Percentiles rank a stretch among this genome's conserved stretches.
These are phyloP conservation scores for Microcebus jonahi DNA, from an alignment of 2,113 vertebrate species.

Conservation along the genomic window DNA sequence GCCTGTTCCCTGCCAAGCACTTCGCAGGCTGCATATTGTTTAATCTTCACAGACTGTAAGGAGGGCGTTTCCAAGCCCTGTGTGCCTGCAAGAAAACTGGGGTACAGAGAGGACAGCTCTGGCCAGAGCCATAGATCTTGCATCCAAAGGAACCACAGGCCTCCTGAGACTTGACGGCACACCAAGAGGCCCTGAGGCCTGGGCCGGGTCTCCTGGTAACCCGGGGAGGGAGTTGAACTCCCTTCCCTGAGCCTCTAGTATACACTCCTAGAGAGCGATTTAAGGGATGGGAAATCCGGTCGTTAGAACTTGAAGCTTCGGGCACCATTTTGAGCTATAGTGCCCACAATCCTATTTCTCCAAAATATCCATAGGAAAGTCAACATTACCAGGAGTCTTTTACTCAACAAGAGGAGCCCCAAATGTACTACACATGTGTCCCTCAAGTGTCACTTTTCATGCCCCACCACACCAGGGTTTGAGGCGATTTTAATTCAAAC, in stretches of 20 bases:
- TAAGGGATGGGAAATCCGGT: background rate
- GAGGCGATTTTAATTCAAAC: background rate
- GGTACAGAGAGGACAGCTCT: background rate
- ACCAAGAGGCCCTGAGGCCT: background rate
- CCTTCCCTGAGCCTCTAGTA: background rate
- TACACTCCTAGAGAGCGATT: background rate
- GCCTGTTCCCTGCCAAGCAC: background rate
- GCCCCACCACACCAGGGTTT: background rate
- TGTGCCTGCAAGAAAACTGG: background rate
- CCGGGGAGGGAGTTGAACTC: background rate
- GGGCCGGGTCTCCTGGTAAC: background rate
- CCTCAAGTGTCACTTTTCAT: background rate
- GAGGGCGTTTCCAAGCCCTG: slow-evolving; percentile 5
- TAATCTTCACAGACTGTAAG: slow-evolving; percentile 15
- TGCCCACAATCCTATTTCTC: background rate
- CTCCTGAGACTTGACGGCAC: background rate
- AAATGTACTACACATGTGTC: background rate
- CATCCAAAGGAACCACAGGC: background rate
- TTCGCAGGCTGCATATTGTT: slow-evolving; percentile 38
- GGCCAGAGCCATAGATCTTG: background rate
- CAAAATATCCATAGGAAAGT: background rate
- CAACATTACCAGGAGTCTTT: background rate
- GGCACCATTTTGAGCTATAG: background rate
- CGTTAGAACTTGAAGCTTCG: background rate
- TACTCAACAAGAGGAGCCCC: background rate